Percentiles rank a stretch among this genome's conserved stretches.
These are phyloP conservation scores for Microcebus lehilahytsara DNA, from an alignment of 2,113 vertebrate species.

Conservation along the genomic window DNA sequence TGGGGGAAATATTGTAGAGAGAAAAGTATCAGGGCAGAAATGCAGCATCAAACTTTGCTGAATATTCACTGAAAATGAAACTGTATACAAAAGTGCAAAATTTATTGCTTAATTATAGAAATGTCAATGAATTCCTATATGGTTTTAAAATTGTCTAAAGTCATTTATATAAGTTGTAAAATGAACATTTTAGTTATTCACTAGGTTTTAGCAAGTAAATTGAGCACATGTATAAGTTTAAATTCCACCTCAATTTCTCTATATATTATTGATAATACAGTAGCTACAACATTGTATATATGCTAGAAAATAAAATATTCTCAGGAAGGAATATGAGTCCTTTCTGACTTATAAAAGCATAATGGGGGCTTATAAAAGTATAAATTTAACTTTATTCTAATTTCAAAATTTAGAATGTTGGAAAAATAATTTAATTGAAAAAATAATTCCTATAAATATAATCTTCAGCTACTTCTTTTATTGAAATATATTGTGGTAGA, in stretches of 20 bases:
- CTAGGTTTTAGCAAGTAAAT: neutral
- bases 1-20: constrained; percentile 77
- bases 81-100: neutral
- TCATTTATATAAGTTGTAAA: neutral
- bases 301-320: neutral
- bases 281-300: neutral
- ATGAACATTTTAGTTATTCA: neutral
- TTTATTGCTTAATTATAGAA: neutral
- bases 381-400: neutral
- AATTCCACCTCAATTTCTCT: neutral
- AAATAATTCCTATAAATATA: neutral
- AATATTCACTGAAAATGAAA: constrained; percentile 64
- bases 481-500: neutral
- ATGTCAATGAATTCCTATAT: neutral
- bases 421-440: neutral
- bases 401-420: neutral
- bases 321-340: neutral
- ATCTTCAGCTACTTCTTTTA: neutral
- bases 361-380: neutral
- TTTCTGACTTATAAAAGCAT: neutral
- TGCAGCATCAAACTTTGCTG: constrained; percentile 63
- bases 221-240: neutral
- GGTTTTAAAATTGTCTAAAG: constrained; percentile 1
- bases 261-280: neutral
- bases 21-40: constrained; percentile 68